Evolutionary conservation across 2,797 vertebrate species (phyloP).

Genomic region (Chiroxiphia lanceolata): DNA sequence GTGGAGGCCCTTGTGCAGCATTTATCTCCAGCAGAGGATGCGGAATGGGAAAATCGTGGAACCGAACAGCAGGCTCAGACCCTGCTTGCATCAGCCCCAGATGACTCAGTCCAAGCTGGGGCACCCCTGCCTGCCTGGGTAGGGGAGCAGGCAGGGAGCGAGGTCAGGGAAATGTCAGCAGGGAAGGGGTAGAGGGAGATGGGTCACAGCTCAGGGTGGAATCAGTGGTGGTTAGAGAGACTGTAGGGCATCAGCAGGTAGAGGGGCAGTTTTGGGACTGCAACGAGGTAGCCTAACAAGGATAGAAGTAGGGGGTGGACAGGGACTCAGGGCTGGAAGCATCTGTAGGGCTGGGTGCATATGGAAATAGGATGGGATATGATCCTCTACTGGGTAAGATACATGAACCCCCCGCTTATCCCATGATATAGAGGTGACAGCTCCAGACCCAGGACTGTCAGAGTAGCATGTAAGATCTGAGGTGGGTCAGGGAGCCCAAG

Average conservation of each 20-base stretch:
- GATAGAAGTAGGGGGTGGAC: background rate
- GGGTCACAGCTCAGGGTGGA: background rate
- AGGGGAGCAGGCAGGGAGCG: fast-evolving
- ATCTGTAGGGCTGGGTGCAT: fast-evolving
- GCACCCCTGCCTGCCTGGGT: background rate
- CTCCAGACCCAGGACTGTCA: background rate
- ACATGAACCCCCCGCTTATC: fast-evolving
- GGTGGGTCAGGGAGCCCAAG: fast-evolving
- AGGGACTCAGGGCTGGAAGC: background rate
- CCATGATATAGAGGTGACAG: fast-evolving
- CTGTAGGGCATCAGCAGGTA: background rate
- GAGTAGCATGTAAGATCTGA: fast-evolving
- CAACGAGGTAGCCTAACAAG: background rate
- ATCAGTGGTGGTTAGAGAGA: fast-evolving
- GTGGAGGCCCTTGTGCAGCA: fast-evolving
- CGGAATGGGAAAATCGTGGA: fast-evolving
- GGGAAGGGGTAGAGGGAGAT: background rate
- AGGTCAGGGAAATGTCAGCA: background rate
- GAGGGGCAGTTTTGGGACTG: background rate
- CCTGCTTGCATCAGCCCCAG: fast-evolving
- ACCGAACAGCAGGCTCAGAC: fast-evolving
- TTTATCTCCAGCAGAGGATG: background rate
- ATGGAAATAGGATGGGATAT: background rate
- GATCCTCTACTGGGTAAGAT: background rate
- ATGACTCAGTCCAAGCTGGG: fast-evolving